A percentile compares a stretch with the other conserved stretches of the same genome.
Conservation (phyloP, 2,888 invertebrate species). For the Hyposoter dolosus region DNA sequence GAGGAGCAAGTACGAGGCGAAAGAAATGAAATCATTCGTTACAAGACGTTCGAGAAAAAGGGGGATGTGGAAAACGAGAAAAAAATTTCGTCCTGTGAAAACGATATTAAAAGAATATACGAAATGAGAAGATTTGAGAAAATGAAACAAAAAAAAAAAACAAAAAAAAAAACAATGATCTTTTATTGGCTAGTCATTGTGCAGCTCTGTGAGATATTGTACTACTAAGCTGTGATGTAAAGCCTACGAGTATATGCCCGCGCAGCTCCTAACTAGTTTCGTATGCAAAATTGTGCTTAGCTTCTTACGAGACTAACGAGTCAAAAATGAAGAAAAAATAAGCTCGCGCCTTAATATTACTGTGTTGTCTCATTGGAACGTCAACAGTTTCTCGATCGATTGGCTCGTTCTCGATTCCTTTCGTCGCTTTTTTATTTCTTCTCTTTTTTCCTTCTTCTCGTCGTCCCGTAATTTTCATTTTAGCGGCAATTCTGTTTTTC, state of each 20-base stretch:
- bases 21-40: background rate
- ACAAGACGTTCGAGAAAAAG: background rate
- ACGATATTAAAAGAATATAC: conserved; percentile 7
- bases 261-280: conserved; percentile 80
- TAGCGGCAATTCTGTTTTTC: background rate
- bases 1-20: conserved; percentile 7
- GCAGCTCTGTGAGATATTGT: conserved; percentile 82
- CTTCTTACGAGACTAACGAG: conserved; percentile 30
- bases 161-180: conserved; percentile 76
- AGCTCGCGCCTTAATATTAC: conserved; percentile 60
- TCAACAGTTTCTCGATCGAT: conserved; percentile 5
- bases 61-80: background rate
- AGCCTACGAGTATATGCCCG: conserved; percentile 83
- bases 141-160: conserved; percentile 9
- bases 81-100: conserved; percentile 27
- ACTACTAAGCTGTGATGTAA: conserved; percentile 83
- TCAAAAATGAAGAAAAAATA: conserved; percentile 53
- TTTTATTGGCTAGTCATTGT: conserved; percentile 83
- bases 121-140: conserved; percentile 3
- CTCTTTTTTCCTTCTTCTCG: conserved; percentile 32
- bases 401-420: background rate
- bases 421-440: conserved; percentile 26
- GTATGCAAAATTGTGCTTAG: conserved; percentile 64
- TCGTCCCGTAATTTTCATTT: background rate
- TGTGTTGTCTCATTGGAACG: conserved; percentile 42